Evolutionary conservation across 2,113 vertebrate genomes (phyloP).

Genomic region (Abramis brama): DNA sequence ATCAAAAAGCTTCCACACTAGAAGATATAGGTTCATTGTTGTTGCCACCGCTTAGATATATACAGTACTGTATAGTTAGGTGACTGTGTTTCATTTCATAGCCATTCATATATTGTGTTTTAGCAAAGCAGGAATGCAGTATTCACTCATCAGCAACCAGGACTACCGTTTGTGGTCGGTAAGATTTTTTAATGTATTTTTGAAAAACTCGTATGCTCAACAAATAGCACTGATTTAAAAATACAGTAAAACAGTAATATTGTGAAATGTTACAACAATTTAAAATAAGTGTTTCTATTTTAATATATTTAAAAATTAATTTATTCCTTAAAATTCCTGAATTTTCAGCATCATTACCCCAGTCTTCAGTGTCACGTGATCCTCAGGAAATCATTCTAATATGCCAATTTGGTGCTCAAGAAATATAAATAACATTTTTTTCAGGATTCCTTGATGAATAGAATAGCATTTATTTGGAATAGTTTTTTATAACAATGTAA

Average conservation of each 20-base stretch:
- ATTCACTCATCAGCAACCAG: neutral
- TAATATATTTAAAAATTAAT: neutral
- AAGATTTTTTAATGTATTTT: neutral
- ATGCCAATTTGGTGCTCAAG: neutral
- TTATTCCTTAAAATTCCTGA: neutral
- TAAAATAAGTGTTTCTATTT: neutral
- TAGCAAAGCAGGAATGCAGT: neutral
- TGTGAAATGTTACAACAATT: neutral
- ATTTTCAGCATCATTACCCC: neutral
- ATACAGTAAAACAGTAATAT: neutral
- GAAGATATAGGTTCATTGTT: neutral
- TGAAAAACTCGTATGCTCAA: neutral
- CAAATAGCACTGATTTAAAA: neutral
- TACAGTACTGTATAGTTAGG: neutral
- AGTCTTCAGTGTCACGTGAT: neutral
- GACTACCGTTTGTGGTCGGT: neutral
- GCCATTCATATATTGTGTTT: neutral
- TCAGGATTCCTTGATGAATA: too few relatives aligned
- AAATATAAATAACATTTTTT: too few relatives aligned
- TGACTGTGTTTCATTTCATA: neutral
- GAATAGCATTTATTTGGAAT: neutral
- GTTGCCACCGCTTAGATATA: neutral
- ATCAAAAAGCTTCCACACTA: neutral
- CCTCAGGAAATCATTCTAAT: neutral
- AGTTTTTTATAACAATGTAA: neutral